These are phyloP conservation scores for Brachyalestes nurse DNA, from an alignment of 2,797 vertebrate species.

Conservation along the genomic window DNA sequence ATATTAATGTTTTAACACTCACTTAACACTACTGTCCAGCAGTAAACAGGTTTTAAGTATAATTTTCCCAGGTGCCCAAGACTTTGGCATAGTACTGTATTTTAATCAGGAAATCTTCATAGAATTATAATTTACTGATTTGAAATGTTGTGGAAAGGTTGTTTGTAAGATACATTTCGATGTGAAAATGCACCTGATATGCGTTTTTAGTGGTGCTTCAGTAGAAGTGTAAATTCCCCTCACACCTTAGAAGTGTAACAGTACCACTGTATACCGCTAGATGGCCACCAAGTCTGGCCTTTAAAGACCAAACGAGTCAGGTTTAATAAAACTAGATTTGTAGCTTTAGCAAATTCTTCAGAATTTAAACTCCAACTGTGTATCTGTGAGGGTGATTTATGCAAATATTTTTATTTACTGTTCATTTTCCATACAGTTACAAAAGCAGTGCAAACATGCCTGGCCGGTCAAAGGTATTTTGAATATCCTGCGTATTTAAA, in stretches of 20 bases:
- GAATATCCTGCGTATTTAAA: constrained; percentile 57
- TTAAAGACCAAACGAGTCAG: neutral
- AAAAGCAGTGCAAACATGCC: constrained; percentile 49
- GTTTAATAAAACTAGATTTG: neutral
- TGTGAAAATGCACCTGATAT: too few species aligned
- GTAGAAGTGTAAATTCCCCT: too few species aligned
- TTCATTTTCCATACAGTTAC: constrained; percentile 56
- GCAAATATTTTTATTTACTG: constrained; percentile 63
- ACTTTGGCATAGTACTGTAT: too few species aligned
- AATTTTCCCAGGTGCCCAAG: too few species aligned
- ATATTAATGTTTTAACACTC: too few species aligned
- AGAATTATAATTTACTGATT: too few species aligned
- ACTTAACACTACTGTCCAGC: too few species aligned
- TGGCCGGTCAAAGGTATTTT: constrained; percentile 53
- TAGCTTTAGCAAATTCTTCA: neutral
- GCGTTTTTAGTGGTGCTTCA: too few species aligned
- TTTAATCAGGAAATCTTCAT: too few species aligned
- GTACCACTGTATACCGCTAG: neutral
- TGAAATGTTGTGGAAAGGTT: too few species aligned
- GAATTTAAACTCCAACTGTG: neutral
- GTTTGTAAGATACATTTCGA: too few species aligned
- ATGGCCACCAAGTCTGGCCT: constrained; percentile 16
- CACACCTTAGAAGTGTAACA: neutral
- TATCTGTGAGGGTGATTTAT: constrained; percentile 49
- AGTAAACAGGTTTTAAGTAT: too few species aligned